Percentiles rank a stretch among this genome's conserved stretches.
phyloP scores from a whole-genome alignment of 1,140 invertebrate genomes.

The Myzus persicae region DNA sequence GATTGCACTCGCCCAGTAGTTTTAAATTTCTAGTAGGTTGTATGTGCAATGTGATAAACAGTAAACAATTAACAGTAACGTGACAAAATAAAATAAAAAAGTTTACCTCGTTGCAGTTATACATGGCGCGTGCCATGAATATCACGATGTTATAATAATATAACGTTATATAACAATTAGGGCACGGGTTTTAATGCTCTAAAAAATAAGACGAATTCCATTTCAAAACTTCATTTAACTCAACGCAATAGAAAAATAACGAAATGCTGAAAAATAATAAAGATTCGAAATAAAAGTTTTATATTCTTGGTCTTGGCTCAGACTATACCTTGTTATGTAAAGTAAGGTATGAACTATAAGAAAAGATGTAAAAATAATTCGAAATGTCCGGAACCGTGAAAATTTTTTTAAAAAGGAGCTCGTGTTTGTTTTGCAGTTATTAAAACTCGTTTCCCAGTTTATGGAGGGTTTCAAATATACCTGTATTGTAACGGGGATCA shows the following conservation, averaged over 20 bases:
- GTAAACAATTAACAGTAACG: background rate
- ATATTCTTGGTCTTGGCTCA: background rate
- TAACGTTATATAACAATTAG: background rate
- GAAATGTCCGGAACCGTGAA: background rate
- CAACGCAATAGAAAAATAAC: background rate
- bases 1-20: too few relatives aligned
- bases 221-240: background rate
- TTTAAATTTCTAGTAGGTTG: too few relatives aligned
- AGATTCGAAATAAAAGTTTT: background rate
- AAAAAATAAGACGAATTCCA: background rate
- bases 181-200: background rate
- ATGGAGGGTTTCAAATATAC: background rate
- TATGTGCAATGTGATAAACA: background rate
- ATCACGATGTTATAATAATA: conserved; percentile 8
- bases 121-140: background rate
- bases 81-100: background rate
- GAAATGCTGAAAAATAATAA: background rate
- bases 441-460: background rate
- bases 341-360: background rate
- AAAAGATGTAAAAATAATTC: background rate
- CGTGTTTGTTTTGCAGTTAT: background rate
- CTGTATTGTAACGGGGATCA: background rate
- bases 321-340: too few relatives aligned
- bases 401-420: background rate
- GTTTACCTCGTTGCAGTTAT: background rate